Evolutionary conservation across 2,888 invertebrate species (phyloP).

Genomic region (Andricus curvator): DNA sequence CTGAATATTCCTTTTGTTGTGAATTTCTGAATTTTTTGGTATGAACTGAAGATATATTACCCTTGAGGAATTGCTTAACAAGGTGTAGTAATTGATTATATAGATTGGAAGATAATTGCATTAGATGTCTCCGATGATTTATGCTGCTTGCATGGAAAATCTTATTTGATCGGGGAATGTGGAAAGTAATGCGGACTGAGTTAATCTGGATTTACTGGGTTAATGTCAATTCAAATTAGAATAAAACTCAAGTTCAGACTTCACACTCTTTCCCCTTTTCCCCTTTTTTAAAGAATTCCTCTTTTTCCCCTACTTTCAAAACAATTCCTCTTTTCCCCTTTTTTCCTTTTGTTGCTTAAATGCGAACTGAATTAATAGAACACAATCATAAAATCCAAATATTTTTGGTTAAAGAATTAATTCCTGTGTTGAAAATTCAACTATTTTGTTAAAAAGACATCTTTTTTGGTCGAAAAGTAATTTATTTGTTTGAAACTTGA

Average conservation of each 20-base stretch:
- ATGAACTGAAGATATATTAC: neutral
- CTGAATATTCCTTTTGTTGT: neutral
- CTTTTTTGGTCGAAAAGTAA: too few relatives aligned
- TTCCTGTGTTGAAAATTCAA: too few relatives aligned
- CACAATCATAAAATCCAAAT: too few relatives aligned
- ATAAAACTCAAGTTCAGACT: neutral
- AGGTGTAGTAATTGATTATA: constrained; percentile 12
- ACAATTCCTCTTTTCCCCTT: too few relatives aligned
- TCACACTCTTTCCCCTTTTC: too few relatives aligned
- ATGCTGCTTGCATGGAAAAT: neutral
- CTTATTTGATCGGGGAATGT: constrained; percentile 23
- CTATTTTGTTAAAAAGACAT: too few relatives aligned
- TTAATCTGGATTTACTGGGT: constrained; percentile 21
- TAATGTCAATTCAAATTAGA: constrained; percentile 18
- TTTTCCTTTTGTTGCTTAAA: too few relatives aligned
- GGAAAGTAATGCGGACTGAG: constrained; percentile 7
- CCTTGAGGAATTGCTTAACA: constrained; percentile 9
- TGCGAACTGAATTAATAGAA: too few relatives aligned
- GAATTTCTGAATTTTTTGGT: neutral
- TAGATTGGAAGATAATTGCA: constrained; percentile 21
- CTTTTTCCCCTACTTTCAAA: too few relatives aligned
- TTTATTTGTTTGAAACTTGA: too few relatives aligned
- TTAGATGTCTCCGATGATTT: constrained; percentile 19
- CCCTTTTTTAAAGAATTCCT: neutral
- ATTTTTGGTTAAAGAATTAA: too few relatives aligned